These are phyloP conservation scores for Papilio aristodemus DNA, from an alignment of 1,140 invertebrate species.

Conservation along the genomic window DNA sequence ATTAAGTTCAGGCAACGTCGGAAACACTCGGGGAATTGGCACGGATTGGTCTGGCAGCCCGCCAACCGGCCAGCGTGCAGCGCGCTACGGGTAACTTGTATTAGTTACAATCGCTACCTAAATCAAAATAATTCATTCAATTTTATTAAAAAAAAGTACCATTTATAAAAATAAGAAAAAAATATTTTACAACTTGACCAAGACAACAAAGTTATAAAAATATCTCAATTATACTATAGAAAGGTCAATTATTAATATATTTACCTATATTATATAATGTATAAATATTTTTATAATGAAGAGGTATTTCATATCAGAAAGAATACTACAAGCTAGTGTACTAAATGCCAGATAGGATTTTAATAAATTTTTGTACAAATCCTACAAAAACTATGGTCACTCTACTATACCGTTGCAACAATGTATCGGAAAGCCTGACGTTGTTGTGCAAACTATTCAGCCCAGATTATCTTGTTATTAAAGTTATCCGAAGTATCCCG, in stretches of 20 bases:
- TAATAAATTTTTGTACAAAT: no score
- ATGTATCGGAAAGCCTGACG: slow-evolving; percentile 7
- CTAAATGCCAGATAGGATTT: no score
- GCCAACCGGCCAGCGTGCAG: neutral
- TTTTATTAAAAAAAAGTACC: neutral
- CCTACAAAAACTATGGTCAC: neutral
- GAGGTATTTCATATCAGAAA: no score
- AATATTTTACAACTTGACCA: neutral
- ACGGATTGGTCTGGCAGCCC: slow-evolving; percentile 7
- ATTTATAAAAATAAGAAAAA: neutral
- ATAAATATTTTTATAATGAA: no score
- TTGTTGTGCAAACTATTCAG: slow-evolving; percentile 17
- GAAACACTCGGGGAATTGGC: slow-evolving; percentile 14
- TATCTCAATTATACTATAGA: no score
- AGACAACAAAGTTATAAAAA: no score
- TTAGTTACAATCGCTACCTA: neutral
- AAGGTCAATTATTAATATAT: no score
- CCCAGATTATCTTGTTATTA: slow-evolving; percentile 11
- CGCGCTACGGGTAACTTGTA: neutral
- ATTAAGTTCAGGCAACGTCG: slow-evolving; percentile 5
- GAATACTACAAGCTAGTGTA: no score
- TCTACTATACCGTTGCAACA: neutral
- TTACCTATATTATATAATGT: no score
- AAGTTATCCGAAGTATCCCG: neutral
- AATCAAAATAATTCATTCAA: slow-evolving; percentile 12